A percentile compares a stretch with the other conserved stretches of the same genome.
Conservation (phyloP, 2,797 vertebrate species). For the Gymnoscopelus braueri region DNA sequence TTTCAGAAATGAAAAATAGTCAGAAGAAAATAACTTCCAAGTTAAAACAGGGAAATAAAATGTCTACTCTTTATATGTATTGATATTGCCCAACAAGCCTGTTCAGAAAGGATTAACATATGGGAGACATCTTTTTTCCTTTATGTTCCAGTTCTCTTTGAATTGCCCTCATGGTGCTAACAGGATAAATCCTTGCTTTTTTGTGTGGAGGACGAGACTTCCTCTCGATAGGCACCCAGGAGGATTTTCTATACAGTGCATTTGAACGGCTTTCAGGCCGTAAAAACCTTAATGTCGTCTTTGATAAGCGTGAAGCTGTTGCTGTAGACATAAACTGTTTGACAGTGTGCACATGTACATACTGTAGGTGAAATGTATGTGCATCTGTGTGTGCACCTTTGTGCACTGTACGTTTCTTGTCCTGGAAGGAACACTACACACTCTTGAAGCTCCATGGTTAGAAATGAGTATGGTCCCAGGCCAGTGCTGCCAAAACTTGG, state of each 20-base stretch:
- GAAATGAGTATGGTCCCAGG: too few species aligned
- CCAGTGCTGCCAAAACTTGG: too few species aligned
- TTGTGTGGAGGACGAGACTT: not conserved
- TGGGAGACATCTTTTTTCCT: slow-evolving; percentile 19
- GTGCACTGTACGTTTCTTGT: too few species aligned
- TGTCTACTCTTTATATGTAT: slow-evolving; percentile 3
- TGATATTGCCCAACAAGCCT: slow-evolving; percentile 9
- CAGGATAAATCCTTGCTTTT: slow-evolving; percentile 22
- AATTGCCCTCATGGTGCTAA: slow-evolving; percentile 19
- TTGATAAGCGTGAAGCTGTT: slow-evolving; percentile 16
- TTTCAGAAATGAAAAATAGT: slow-evolving; percentile 1
- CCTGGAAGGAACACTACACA: too few species aligned
- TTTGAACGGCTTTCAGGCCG: slow-evolving; percentile 10
- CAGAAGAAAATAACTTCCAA: not conserved
- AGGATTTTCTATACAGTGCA: slow-evolving; percentile 13
- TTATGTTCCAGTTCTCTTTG: slow-evolving; percentile 6
- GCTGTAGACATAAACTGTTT: slow-evolving; percentile 15
- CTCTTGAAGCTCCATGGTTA: too few species aligned
- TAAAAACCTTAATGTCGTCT: slow-evolving; percentile 6
- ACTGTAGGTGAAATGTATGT: too few species aligned
- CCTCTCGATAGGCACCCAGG: slow-evolving; percentile 1
- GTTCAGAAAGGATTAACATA: slow-evolving; percentile 20
- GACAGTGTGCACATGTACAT: not conserved
- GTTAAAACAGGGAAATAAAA: slow-evolving; percentile 1
- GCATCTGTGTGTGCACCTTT: too few species aligned